A percentile compares a stretch with the other conserved stretches of the same genome.
These are phyloP conservation scores for Oedothorax gibbosus DNA, from an alignment of 1,140 invertebrate species.

Conservation along the genomic window DNA sequence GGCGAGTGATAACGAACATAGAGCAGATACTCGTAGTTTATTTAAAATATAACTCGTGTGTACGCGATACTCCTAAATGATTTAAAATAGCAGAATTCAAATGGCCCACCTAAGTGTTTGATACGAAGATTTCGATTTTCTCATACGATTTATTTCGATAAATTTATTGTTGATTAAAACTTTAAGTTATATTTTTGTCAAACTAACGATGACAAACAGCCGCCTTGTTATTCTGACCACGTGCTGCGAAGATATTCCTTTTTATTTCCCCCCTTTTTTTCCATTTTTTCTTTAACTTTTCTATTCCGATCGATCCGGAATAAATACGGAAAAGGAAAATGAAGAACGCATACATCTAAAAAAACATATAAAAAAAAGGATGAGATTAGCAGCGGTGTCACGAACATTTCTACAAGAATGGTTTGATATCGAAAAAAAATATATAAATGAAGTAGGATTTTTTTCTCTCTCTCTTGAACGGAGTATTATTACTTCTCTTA, in stretches of 20 bases:
- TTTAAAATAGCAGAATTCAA: too few species aligned
- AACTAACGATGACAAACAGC: not conserved
- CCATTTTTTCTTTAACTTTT: slow-evolving; percentile 19
- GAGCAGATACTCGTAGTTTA: too few species aligned
- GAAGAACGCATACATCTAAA: not conserved
- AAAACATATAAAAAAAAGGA: not conserved
- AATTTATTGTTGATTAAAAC: too few species aligned
- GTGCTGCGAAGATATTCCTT: slow-evolving; percentile 31
- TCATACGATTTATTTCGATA: too few species aligned
- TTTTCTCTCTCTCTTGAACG: slow-evolving; percentile 3
- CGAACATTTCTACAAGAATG: slow-evolving; percentile 48
- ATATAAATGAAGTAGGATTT: slow-evolving; percentile 35
- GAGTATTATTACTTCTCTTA: not conserved
- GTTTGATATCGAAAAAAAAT: slow-evolving; percentile 45
- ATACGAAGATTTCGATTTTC: too few species aligned
- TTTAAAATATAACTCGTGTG: too few species aligned
- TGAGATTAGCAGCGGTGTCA: slow-evolving; percentile 47
- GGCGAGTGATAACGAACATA: too few species aligned
- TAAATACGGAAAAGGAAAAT: slow-evolving; percentile 22
- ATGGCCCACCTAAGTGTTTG: too few species aligned
- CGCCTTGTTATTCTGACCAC: slow-evolving; percentile 48
- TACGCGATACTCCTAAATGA: too few species aligned
- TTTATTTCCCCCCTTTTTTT: slow-evolving; percentile 1
- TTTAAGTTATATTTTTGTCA: too few species aligned
- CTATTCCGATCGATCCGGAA: slow-evolving; percentile 42